phyloP scores from a whole-genome alignment of 2,113 vertebrate species.

The rabbit (Oryctolagus cuniculus) region mOryCun1.1 NC_091435.1:129796001-129796500 shows the following conservation, averaged over 20 bases:
- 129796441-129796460: not conserved
- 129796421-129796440: conserved; percentile 18
- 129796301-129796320: conserved; percentile 96
- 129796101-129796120: conserved; percentile 97
- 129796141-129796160: conserved; percentile 90
- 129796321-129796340: conserved; percentile 97
- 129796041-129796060: conserved; percentile 97
- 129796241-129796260: conserved; percentile 94
- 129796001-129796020: conserved; percentile 94
- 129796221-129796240: conserved; percentile 97
- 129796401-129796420: conserved; percentile 80
- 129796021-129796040: conserved; percentile 95
- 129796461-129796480: not conserved
- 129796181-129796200: conserved; percentile 95
- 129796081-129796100: conserved; percentile 99
- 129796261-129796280: conserved; percentile 95
- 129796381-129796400: conserved; percentile 93
- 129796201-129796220: conserved; percentile 96
- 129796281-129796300: conserved; percentile 97
- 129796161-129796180: conserved; percentile 97
- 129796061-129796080: conserved; percentile 97
- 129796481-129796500: too few relatives aligned
- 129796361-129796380: conserved; percentile 96
- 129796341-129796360: conserved; percentile 97
- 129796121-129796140: conserved; percentile 93